These are phyloP conservation scores for Vesta saturnalis DNA, from an alignment of 2,888 invertebrate species.

Conservation along the genomic window DNA sequence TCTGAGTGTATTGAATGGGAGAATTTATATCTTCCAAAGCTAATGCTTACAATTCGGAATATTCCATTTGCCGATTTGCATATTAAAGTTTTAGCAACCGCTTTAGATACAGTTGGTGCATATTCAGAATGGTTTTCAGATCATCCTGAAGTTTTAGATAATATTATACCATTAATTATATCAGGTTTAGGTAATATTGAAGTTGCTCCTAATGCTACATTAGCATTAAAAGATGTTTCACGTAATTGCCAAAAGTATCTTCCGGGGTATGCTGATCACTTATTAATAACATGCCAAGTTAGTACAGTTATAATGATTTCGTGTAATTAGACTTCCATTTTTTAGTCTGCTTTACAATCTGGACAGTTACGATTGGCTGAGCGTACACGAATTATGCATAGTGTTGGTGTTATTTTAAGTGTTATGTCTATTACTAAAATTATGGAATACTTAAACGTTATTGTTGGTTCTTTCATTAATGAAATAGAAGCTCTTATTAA, in stretches of 20 bases:
- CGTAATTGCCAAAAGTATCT: constrained; percentile 82
- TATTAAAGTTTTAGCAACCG: constrained; percentile 73
- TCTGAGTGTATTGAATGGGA: constrained; percentile 71
- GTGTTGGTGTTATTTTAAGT: constrained; percentile 78
- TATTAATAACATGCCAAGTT: constrained; percentile 77
- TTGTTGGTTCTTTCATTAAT: constrained; percentile 73
- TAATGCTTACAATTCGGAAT: constrained; percentile 70
- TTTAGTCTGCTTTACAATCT: constrained; percentile 65
- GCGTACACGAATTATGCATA: constrained; percentile 78
- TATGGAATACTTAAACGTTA: constrained; percentile 74
- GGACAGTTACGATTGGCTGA: constrained; percentile 73
- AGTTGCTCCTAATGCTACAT: constrained; percentile 82
- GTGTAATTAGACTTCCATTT: no score
- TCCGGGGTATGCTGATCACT: constrained; percentile 78
- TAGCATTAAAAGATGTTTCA: constrained; percentile 89
- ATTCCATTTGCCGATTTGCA: constrained; percentile 71
- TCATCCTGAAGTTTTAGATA: constrained; percentile 73
- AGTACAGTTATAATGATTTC: no score
- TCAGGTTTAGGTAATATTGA: constrained; percentile 72
- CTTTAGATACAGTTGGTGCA: constrained; percentile 81
- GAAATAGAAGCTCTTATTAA: constrained; percentile 68
- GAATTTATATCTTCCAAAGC: constrained; percentile 66
- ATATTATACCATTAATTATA: constrained; percentile 74
- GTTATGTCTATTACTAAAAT: constrained; percentile 71
- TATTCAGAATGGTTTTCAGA: constrained; percentile 88